Evolutionary conservation across 2,888 invertebrate species (phyloP).

Genomic region (Tachystola acroxantha): DNA sequence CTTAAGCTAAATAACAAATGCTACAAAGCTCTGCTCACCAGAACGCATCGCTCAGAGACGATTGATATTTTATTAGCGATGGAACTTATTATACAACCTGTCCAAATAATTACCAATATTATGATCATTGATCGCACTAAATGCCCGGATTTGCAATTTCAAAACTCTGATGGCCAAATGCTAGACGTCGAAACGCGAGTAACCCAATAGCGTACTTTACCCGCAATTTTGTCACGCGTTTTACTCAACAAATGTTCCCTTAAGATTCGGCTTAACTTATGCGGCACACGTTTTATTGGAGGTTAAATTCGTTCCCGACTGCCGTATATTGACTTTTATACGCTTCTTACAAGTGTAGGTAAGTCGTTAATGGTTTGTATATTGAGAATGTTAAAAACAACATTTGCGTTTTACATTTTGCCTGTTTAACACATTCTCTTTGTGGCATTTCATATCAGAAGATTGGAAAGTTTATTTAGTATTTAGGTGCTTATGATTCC

Average conservation of each 20-base stretch:
- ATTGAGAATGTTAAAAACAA: constrained; percentile 10
- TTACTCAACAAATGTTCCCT: constrained; percentile 72
- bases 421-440: too few species aligned
- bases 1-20: too few species aligned
- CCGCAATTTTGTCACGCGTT: constrained; percentile 74
- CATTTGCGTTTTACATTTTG: background rate
- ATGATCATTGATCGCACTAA: too few species aligned
- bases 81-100: too few species aligned
- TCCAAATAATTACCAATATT: too few species aligned
- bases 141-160: too few species aligned
- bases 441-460: too few species aligned
- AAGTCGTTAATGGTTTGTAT: constrained; percentile 36
- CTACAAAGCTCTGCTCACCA: too few species aligned
- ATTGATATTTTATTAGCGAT: too few species aligned
- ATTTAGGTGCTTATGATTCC: too few species aligned
- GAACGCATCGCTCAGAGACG: too few species aligned
- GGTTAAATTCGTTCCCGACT: constrained; percentile 50
- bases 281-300: constrained; percentile 68
- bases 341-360: constrained; percentile 43
- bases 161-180: background rate
- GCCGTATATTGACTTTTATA: constrained; percentile 47
- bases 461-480: too few species aligned
- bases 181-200: background rate
- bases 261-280: constrained; percentile 69
- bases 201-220: constrained; percentile 30